Evolutionary conservation across 2,113 vertebrate genomes (phyloP).

Genomic region (Vimba vimba): DNA sequence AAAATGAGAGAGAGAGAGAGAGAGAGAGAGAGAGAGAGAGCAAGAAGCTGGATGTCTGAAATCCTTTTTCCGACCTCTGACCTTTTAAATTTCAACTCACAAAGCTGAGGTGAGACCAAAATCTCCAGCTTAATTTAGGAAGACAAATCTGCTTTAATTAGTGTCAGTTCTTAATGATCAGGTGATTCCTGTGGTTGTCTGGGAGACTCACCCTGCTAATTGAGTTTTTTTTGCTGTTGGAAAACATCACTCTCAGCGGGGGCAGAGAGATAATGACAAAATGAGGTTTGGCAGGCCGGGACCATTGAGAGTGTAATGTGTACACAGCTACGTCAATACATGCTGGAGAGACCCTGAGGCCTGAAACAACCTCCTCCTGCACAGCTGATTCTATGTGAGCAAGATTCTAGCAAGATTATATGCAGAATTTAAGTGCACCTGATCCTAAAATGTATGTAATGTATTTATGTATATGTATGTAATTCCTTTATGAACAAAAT

Average conservation of each 20-base stretch:
- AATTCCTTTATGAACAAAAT: neutral
- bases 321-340: slow-evolving; percentile 47
- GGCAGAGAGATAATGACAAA: slow-evolving; percentile 33
- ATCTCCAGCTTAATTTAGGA: slow-evolving; percentile 62
- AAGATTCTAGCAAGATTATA: neutral
- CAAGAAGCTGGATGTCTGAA: slow-evolving; percentile 4
- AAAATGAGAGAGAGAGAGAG: slow-evolving; percentile 16
- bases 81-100: slow-evolving; percentile 44
- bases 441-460: neutral
- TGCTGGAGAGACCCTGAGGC: slow-evolving; percentile 21
- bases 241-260: slow-evolving; percentile 28
- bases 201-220: slow-evolving; percentile 54
- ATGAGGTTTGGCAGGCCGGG: slow-evolving; percentile 35
- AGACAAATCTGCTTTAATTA: slow-evolving; percentile 70
- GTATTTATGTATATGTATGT: too few relatives aligned
- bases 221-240: slow-evolving; percentile 40
- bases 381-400: slow-evolving; percentile 3
- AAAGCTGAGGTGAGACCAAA: slow-evolving; percentile 65
- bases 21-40: neutral
- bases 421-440: neutral
- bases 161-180: slow-evolving; percentile 64
- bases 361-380: slow-evolving; percentile 17
- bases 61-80: slow-evolving; percentile 31
- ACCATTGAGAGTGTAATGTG: slow-evolving; percentile 18
- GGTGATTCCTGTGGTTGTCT: slow-evolving; percentile 59